Base-by-base conservation (phyloP, 2,888 invertebrate species). In the Thecocarcelia acutangulata region DNA sequence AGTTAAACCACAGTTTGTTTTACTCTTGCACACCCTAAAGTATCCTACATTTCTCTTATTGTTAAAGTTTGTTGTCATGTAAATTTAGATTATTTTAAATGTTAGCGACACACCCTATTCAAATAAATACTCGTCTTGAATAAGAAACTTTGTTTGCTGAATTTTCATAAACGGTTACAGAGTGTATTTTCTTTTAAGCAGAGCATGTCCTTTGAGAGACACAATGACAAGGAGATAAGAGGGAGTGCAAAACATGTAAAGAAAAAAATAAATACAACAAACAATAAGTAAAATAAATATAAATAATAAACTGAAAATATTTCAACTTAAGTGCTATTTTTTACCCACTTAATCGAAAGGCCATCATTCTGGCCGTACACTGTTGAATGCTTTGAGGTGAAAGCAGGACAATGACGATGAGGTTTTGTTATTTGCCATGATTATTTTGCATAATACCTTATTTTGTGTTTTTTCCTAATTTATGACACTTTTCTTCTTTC, bases 241-340 rank as follows among this genome's bases (percentile, higher is more conserved):
- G 42, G 12, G 42, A 28, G 11, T 15, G 21, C 40, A 42, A 54
- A 59, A 11, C n/a, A 80, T 17, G 40, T n/a, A 40, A 61, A 12
- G 37, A 8, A 50, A 61, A 40, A 9, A 48, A 44, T 15, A 33
- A 59, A 33, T 3, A 28, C 21, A 13, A 64, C 15, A 74, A 56
- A 46, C 15, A 66, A 75, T 44, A 68, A 59, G 17, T 28, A 52
- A 61, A 42, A 68, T 9, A 50, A 61, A 21, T 48, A 73, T 63
- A 33, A 52, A 68, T 19, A 75, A 68, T 44, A 76, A 76, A 52
- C 66, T 24, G 70, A 78, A 70, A 66, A 70, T 66, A 75, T 82
- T 75, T 78, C 82, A 82, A 78, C 59, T 75, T 56, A 78, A 82
- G 74, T 82, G 82, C 70, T 74, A 78, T 78, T 78, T 78, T 80